phyloP scores from a whole-genome alignment of 2,113 vertebrate genomes.

The Lontra canadensis region DNA sequence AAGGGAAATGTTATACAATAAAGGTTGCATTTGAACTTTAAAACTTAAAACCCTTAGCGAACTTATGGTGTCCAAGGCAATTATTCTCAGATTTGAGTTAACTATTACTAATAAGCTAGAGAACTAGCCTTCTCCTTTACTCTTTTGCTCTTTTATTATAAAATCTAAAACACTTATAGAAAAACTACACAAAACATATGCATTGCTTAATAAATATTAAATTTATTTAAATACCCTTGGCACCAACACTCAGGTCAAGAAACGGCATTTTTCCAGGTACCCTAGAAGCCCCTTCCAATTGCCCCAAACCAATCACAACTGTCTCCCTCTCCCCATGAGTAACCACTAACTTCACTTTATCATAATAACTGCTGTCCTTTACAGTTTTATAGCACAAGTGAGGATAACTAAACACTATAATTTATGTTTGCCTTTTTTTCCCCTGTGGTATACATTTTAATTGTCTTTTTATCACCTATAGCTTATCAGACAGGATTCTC shows the following conservation, averaged over 20 bases:
- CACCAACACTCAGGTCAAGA: background rate
- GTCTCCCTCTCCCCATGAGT: background rate
- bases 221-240: background rate
- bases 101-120: constrained; percentile 17
- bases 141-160: constrained; percentile 45
- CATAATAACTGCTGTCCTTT: background rate
- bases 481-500: background rate
- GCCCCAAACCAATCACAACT: background rate
- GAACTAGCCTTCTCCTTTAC: background rate
- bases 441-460: background rate
- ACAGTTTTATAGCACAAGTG: background rate
- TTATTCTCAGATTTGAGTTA: constrained; percentile 56
- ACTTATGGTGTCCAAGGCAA: constrained; percentile 48
- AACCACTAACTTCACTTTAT: background rate
- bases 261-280: background rate
- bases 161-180: background rate
- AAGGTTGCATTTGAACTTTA: constrained; percentile 57
- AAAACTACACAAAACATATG: background rate
- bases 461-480: background rate
- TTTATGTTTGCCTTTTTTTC: background rate
- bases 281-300: background rate
- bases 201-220: background rate
- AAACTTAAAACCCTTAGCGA: background rate
- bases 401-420: background rate
- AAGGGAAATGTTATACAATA: constrained; percentile 49